Evolutionary conservation across 2,113 vertebrate genomes (phyloP), one percentile per base, ranked within the genome.

Genomic region (Macrotis lagotis): DNA sequence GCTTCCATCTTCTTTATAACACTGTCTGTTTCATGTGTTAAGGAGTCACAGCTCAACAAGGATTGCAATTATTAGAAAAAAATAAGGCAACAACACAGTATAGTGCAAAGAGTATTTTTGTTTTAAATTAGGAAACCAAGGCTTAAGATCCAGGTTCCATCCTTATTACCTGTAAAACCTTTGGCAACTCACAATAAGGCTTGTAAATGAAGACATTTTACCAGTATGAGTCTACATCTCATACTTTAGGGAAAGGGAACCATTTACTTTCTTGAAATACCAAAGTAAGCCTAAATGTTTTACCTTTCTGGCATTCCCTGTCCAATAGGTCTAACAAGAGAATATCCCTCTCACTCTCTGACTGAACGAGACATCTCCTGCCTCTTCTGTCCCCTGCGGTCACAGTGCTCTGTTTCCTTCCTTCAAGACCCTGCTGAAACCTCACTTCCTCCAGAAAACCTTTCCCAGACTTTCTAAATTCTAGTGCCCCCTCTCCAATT

Each of bases 1-100:
- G 97, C 99, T 99, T 92, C 99, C 99, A 2, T 99, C 99, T 97
- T 99, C 99, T 98, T 99, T 99, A 90, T 99, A 99, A 98, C 99
- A 99, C 98, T 99, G 99, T 97, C 99, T 99, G 98, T 98, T 97
- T 95, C 49, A 8, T 1, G 0, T n/a, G 98, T 98, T 96, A 99
- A 98, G 98, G 98, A 98, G n/a, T 83, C 16, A 83, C 24, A 44
- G 19, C 66, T 83, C 44, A 83, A 83, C 5, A 83, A 74, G 1
- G 1, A 89, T 48, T 49, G 88, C 48, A 49, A 47, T 89, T 28
- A 25, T 47, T 89, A 89, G 88, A 49, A 89, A 89, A 89, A 89
- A 47, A 28, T 12, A 48, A 48, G 25, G 89, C 25, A 90, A 90
- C 25, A 49, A 48, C 47, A 90, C 9, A 24, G 25, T 3, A 83